phyloP scores from a whole-genome alignment of 2,888 invertebrate species.

The Pyrrhia umbra region DNA sequence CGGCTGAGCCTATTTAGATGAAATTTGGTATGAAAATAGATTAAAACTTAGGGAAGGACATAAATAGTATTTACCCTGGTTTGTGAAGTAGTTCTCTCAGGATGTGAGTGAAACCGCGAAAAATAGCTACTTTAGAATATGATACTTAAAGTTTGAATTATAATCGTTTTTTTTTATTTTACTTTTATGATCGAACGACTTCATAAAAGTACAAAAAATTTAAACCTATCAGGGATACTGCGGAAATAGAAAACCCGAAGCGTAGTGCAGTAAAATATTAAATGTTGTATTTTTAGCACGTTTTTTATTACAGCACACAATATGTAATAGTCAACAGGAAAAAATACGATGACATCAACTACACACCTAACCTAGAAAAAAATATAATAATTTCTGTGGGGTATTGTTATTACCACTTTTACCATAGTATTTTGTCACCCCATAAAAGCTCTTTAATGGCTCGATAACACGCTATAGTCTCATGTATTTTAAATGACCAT shows the following conservation, averaged over 20 bases:
- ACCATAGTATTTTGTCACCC: slow-evolving; percentile 25
- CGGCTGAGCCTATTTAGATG: too few species aligned
- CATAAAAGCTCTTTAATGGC: slow-evolving; percentile 31
- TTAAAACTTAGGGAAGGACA: too few species aligned
- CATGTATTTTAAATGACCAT: slow-evolving; percentile 16
- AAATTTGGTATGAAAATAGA: too few species aligned
- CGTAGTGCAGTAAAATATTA: neutral
- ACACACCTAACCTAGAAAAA: neutral
- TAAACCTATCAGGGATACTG: neutral
- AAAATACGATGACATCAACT: neutral
- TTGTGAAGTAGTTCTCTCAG: too few species aligned
- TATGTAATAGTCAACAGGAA: neutral
- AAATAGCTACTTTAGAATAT: too few species aligned
- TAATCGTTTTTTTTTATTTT: too few species aligned
- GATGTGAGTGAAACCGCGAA: too few species aligned
- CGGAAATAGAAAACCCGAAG: neutral
- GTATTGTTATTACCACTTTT: neutral
- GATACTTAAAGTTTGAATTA: too few species aligned
- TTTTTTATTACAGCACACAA: neutral
- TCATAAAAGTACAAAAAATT: too few species aligned
- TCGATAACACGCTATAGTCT: slow-evolving; percentile 10
- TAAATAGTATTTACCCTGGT: too few species aligned
- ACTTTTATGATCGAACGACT: too few species aligned
- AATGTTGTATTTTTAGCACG: neutral
- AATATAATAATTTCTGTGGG: too few species aligned